Percentiles rank a stretch among this genome's conserved stretches.
phyloP scores from a whole-genome alignment of 2,113 vertebrate genomes.

The Cygnus buccinator region DNA sequence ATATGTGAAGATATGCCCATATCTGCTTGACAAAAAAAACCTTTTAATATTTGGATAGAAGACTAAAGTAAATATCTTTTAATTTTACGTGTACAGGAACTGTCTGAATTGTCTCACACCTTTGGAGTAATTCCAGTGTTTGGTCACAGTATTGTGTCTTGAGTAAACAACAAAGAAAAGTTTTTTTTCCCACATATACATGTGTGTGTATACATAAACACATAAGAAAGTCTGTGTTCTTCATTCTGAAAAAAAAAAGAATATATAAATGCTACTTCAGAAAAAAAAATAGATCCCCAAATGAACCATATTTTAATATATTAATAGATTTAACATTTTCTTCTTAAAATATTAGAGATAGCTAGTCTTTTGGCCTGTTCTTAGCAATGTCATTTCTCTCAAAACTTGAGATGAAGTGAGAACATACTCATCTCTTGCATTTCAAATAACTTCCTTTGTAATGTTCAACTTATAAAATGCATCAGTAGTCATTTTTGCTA shows the following conservation, averaged over 20 bases:
- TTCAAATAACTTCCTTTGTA: not conserved
- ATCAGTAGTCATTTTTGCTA: not conserved
- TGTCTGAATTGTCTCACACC: not conserved
- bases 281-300: not conserved
- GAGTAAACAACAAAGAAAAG: not conserved
- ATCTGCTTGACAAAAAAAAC: not conserved
- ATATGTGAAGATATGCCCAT: not conserved
- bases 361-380: not conserved
- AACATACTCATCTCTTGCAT: not conserved
- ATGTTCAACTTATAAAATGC: not conserved
- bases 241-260: not conserved
- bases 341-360: not conserved
- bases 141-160: not conserved
- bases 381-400: not conserved
- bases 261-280: not conserved
- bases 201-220: not conserved
- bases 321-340: not conserved
- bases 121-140: not conserved
- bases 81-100: not conserved
- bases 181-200: accelerated
- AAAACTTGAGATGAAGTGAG: not conserved
- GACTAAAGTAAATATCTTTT: not conserved
- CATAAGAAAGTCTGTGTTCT: not conserved
- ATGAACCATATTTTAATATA: not conserved
- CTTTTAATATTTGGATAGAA: not conserved